Percentiles rank a stretch among this genome's conserved stretches.
Evolutionary conservation across 2,888 invertebrate species (phyloP).

Genomic region (Rotaria macrura): DNA sequence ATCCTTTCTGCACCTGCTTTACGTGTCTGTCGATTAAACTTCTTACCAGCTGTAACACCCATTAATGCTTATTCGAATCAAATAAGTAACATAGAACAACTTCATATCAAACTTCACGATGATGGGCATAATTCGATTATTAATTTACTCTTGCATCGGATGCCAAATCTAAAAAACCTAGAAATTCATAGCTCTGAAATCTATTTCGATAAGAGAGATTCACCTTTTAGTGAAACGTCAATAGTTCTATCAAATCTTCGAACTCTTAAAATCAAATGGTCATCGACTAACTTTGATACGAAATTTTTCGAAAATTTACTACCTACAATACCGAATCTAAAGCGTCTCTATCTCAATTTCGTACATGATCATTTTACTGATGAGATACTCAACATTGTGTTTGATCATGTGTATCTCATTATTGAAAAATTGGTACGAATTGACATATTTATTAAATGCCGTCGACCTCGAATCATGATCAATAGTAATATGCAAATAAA

Average conservation of each 20-base stretch:
- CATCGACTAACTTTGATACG: background rate
- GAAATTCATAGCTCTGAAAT: background rate
- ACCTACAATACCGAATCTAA: background rate
- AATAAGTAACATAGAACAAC: background rate
- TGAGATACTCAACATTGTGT: background rate
- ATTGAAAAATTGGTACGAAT: background rate
- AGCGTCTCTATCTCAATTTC: background rate
- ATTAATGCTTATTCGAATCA: background rate
- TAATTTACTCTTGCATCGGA: background rate
- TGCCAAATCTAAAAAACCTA: background rate
- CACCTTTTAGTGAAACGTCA: background rate
- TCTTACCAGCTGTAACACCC: background rate
- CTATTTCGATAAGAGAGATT: background rate
- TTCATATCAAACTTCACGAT: background rate
- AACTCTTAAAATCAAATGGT: background rate
- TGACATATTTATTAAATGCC: background rate
- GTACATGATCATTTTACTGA: background rate
- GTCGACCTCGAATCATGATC: background rate
- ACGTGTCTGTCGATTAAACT: background rate
- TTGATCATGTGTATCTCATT: background rate
- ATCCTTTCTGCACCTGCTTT: background rate
- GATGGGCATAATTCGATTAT: background rate
- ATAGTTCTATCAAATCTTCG: background rate
- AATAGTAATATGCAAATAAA: background rate
- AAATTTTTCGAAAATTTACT: background rate